phyloP scores from a whole-genome alignment of 2,888 invertebrate species.

The Celastrina argiolus region DNA sequence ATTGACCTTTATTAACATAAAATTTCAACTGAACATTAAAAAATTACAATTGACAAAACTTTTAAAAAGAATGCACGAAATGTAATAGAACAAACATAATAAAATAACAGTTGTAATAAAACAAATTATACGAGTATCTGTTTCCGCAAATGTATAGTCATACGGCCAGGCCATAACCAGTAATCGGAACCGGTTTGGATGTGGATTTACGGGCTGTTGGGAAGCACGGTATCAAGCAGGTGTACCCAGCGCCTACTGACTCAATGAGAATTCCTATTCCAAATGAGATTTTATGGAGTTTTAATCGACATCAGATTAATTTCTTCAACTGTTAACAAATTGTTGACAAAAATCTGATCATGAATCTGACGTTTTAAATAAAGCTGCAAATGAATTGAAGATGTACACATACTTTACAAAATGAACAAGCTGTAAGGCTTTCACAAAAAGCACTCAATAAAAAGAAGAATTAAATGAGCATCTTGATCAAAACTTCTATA shows the following conservation, averaged over 20 bases:
- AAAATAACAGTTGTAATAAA: constrained; percentile 18
- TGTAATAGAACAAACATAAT: constrained; percentile 17
- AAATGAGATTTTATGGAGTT: constrained; percentile 49
- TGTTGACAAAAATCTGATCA: not conserved
- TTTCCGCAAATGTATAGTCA: constrained; percentile 66
- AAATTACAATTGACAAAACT: not conserved
- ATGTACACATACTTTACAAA: too few species aligned
- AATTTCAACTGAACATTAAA: not conserved
- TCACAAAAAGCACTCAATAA: too few species aligned
- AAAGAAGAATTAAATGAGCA: too few species aligned
- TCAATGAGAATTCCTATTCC: constrained; percentile 64
- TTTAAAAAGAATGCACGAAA: not conserved
- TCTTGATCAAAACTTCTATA: too few species aligned
- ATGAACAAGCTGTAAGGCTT: too few species aligned
- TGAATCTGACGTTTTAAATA: too few species aligned
- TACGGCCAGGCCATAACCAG: constrained; percentile 54
- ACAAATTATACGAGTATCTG: constrained; percentile 44
- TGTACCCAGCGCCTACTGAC: constrained; percentile 64
- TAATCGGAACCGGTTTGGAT: constrained; percentile 75
- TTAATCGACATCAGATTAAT: not conserved
- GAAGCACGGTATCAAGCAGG: constrained; percentile 75
- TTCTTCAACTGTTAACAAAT: not conserved
- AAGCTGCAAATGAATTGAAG: too few species aligned
- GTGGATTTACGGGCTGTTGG: constrained; percentile 70
- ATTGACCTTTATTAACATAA: not conserved